These are phyloP conservation scores for Fringilla coelebs DNA, from an alignment of 2,797 vertebrate species.

Conservation along the genomic window DNA sequence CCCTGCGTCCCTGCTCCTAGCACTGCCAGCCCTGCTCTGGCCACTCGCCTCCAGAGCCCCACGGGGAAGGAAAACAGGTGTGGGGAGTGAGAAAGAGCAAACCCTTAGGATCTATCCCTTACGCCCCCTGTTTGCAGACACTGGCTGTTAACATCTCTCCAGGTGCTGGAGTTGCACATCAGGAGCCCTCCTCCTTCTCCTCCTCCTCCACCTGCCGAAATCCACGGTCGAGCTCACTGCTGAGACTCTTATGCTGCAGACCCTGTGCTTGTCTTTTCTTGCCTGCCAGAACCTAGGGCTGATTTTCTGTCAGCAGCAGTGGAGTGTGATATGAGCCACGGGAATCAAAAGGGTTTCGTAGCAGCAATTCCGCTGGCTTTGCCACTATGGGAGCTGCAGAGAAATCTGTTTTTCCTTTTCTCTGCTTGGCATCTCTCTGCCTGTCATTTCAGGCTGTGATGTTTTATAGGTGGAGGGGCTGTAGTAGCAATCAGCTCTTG, in stretches of 20 bases:
- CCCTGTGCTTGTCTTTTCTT: rapidly evolving
- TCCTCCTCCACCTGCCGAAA: background rate
- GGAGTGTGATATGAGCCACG: rapidly evolving
- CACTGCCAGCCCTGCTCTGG: background rate
- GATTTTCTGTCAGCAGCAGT: background rate
- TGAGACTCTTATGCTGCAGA: background rate
- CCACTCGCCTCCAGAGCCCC: background rate
- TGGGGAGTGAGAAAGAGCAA: background rate
- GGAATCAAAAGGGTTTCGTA: background rate
- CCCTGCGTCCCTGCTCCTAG: background rate
- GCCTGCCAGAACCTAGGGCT: background rate
- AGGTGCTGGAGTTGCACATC: background rate
- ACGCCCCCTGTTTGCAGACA: background rate
- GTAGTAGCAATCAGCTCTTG: background rate
- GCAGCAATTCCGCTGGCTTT: background rate
- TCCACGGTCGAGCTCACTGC: rapidly evolving
- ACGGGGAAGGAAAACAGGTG: rapidly evolving
- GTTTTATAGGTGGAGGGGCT: background rate
- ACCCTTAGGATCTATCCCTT: background rate
- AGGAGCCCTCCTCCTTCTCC: background rate
- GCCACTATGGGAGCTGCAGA: background rate
- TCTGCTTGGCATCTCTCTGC: background rate
- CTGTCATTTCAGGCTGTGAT: background rate
- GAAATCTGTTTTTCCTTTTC: background rate
- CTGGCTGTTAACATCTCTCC: background rate